phyloP scores from a whole-genome alignment of 2,797 vertebrate genomes.

The Crocidura indochinensis region DNA sequence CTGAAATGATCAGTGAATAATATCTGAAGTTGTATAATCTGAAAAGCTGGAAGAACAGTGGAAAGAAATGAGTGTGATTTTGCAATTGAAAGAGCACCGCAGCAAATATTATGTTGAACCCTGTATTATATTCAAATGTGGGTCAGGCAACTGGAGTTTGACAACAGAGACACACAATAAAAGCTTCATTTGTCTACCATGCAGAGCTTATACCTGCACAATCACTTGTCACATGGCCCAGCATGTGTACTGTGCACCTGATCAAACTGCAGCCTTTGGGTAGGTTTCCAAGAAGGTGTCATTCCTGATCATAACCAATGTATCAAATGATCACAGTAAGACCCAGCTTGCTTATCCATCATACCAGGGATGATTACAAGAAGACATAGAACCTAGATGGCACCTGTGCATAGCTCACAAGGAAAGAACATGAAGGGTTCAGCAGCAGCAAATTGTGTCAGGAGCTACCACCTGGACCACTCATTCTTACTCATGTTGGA shows the following conservation, averaged over 20 bases:
- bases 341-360: neutral
- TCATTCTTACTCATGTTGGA: neutral
- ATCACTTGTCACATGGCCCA: neutral
- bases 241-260: neutral
- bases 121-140: neutral
- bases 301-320: neutral
- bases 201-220: neutral
- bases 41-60: constrained; percentile 9
- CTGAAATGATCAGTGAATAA: neutral
- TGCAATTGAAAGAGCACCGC: neutral
- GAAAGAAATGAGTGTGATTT: neutral
- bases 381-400: neutral
- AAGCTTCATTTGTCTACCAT: neutral
- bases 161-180: neutral
- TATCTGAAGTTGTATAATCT: neutral
- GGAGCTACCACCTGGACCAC: neutral
- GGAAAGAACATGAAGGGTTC: neutral
- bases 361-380: too few relatives aligned
- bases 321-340: neutral
- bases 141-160: neutral
- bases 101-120: neutral
- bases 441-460: neutral
- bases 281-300: too few relatives aligned
- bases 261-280: too few relatives aligned
- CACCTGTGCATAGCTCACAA: neutral